Percentiles rank a stretch among this genome's conserved stretches.
These are phyloP conservation scores for Linyphia triangularis DNA, from an alignment of 2,888 invertebrate genomes.

Conservation along the genomic window DNA sequence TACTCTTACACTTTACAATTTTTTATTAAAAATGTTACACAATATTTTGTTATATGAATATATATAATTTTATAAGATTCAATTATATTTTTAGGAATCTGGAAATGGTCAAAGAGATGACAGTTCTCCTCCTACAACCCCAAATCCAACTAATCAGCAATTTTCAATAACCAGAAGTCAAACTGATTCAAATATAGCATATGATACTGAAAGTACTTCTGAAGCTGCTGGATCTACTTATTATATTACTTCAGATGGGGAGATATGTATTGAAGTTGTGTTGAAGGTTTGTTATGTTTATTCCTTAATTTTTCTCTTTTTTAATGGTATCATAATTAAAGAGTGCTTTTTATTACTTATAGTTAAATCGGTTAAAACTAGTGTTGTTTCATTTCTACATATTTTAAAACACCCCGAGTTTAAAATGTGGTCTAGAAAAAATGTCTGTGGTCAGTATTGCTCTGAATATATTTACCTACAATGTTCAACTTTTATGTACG, in stretches of 20 bases:
- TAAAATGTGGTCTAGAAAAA: too few species aligned
- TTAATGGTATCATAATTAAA: too few species aligned
- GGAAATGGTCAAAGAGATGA: conserved; percentile 75
- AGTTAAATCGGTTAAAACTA: too few species aligned
- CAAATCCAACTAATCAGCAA: conserved; percentile 81
- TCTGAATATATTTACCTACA: too few species aligned
- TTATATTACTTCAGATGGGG: conserved; percentile 97
- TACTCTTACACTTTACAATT: too few species aligned
- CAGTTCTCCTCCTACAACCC: conserved; percentile 65
- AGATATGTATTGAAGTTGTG: conserved; percentile 93
- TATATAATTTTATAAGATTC: too few species aligned
- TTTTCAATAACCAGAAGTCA: conserved; percentile 90
- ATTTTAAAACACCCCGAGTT: too few species aligned
- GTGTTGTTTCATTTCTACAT: too few species aligned
- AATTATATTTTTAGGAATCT: conserved; percentile 83
- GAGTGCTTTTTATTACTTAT: too few species aligned
- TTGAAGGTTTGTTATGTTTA: conserved; percentile 83
- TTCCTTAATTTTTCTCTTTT: neutral
- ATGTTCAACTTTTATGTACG: too few species aligned
- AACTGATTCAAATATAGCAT: conserved; percentile 91
- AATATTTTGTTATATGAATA: neutral
- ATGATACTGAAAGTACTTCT: conserved; percentile 83
- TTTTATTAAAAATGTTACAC: neutral
- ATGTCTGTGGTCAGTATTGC: too few species aligned
- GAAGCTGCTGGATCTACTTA: conserved; percentile 93